Evolutionary conservation across 2,113 vertebrate genomes (phyloP).

Genomic region (Bos indicus): DNA sequence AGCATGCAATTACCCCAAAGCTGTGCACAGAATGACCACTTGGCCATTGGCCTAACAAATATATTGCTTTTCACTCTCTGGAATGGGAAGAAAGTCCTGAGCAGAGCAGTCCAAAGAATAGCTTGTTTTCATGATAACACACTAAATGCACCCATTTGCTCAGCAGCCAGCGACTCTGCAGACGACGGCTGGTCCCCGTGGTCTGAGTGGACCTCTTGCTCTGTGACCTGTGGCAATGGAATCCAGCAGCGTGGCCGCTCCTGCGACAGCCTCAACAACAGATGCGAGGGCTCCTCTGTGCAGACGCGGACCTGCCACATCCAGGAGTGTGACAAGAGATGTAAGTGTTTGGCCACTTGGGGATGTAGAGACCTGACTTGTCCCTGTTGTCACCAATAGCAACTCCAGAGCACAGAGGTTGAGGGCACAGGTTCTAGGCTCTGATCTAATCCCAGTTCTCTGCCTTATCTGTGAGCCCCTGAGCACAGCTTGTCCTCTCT

Average conservation of each 20-base stretch:
- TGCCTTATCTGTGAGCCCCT: background rate
- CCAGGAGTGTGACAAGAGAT: conserved; percentile 97
- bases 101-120: background rate
- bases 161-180: conserved; percentile 85
- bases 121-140: background rate
- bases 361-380: background rate
- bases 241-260: conserved; percentile 97
- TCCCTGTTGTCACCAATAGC: background rate
- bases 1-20: accelerated
- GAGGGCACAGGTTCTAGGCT: background rate
- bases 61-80: background rate
- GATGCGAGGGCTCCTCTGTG: conserved; percentile 96
- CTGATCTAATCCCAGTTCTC: background rate
- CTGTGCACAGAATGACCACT: background rate
- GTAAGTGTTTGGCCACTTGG: conserved; percentile 79
- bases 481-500: background rate
- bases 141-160: background rate
- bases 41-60: background rate
- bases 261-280: conserved; percentile 97
- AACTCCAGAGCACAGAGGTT: background rate
- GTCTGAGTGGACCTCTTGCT: conserved; percentile 99
- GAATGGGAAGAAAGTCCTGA: background rate
- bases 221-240: conserved; percentile 94
- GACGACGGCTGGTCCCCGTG: conserved; percentile 97
- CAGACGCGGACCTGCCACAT: conserved; percentile 97